Evolutionary conservation across 2,797 vertebrate species (phyloP).

Genomic region (Ctenosaura bakeri): DNA sequence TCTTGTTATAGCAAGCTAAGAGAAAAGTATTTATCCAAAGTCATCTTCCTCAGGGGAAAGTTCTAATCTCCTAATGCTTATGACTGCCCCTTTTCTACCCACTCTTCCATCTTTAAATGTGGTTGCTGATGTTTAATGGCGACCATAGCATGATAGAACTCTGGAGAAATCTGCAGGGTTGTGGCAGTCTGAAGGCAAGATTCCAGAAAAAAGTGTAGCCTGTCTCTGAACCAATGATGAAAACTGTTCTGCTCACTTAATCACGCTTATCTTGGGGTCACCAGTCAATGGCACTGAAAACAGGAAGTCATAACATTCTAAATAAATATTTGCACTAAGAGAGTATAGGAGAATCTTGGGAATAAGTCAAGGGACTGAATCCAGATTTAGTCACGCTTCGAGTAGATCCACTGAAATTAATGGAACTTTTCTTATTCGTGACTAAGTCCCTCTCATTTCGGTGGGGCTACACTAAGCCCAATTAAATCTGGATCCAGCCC

Average conservation of each 20-base stretch:
- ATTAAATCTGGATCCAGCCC: not conserved
- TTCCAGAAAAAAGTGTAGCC: constrained; percentile 38
- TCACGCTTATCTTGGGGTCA: constrained; percentile 57
- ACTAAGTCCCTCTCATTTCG: not conserved
- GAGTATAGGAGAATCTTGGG: constrained; percentile 46
- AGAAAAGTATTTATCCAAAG: not conserved
- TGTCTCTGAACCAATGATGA: constrained; percentile 17
- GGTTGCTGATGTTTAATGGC: constrained; percentile 15
- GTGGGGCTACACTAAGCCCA: not conserved
- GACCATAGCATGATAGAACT: constrained; percentile 41
- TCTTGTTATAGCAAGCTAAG: not conserved
- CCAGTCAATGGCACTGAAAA: constrained; percentile 44
- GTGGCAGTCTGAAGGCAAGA: constrained; percentile 43
- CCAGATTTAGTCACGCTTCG: not conserved
- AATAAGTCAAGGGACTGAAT: constrained; percentile 44
- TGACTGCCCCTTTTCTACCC: not conserved
- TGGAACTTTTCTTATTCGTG: not conserved
- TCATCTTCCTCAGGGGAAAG: not conserved
- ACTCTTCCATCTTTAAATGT: not conserved
- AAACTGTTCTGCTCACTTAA: constrained; percentile 42
- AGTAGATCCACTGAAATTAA: constrained; percentile 1
- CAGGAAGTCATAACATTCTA: constrained; percentile 54
- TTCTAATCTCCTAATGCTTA: not conserved
- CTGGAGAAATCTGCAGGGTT: constrained; percentile 15
- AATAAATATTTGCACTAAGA: constrained; percentile 65